Conservation (phyloP, 2,113 vertebrate species). For the Catharus bicknelli region DNA sequence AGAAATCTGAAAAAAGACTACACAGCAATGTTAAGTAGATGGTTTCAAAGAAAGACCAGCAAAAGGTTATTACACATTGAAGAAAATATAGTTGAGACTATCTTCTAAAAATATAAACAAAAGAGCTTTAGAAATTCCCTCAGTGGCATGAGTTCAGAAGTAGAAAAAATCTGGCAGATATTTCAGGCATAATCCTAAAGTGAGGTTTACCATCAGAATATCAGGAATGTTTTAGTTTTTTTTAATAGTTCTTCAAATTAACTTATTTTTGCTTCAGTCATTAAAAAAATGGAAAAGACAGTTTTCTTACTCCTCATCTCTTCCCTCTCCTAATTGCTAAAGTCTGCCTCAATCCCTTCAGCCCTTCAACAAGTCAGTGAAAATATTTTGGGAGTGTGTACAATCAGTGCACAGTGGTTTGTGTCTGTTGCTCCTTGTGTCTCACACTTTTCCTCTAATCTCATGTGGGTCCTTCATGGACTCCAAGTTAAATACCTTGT, state of each 20-base stretch:
- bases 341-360: not conserved
- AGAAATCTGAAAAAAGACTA: not conserved
- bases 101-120: not conserved
- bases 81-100: not conserved
- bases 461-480: not conserved
- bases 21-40: not conserved
- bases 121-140: not conserved
- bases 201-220: not conserved
- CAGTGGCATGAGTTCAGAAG: not conserved
- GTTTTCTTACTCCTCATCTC: not conserved
- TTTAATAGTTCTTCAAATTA: not conserved
- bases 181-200: not conserved
- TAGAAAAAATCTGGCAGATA: not conserved
- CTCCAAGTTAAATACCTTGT: not conserved
- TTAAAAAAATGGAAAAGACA: not conserved
- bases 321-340: not conserved
- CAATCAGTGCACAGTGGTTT: not conserved
- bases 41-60: not conserved
- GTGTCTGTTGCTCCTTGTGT: not conserved
- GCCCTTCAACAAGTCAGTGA: not conserved
- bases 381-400: not conserved
- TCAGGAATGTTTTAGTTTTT: not conserved
- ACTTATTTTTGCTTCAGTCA: not conserved
- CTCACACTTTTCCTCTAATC: not conserved
- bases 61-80: not conserved